phyloP scores from a whole-genome alignment of 2,888 invertebrate genomes.

The Scaptomyza tumidula region DNA sequence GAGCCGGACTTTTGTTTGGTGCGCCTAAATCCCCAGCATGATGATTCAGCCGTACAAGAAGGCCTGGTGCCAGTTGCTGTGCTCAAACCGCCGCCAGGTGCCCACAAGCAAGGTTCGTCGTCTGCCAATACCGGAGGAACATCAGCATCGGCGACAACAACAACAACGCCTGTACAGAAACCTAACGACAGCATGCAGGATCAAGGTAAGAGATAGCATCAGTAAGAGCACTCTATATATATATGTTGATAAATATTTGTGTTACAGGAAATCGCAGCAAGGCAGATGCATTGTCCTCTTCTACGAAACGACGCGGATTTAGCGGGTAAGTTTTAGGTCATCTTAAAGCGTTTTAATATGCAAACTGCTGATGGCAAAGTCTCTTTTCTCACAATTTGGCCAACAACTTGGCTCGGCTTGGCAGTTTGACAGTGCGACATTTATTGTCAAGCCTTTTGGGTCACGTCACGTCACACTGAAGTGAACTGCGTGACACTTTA shows the following conservation, averaged over 20 bases:
- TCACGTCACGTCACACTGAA: slow-evolving; percentile 18
- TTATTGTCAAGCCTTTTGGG: slow-evolving; percentile 12
- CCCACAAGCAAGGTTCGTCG: slow-evolving; percentile 83
- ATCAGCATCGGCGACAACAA: slow-evolving; percentile 8
- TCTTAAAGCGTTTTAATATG: not conserved
- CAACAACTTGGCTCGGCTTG: not conserved
- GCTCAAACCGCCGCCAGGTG: slow-evolving; percentile 89
- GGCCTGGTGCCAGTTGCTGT: slow-evolving; percentile 92
- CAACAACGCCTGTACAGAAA: slow-evolving; percentile 68
- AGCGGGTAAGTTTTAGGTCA: slow-evolving; percentile 90
- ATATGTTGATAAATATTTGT: not conserved
- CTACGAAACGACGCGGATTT: slow-evolving; percentile 93
- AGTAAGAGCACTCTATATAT: not conserved
- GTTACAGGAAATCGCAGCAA: slow-evolving; percentile 84
- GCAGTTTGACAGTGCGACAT: not conserved
- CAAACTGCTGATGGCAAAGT: not conserved
- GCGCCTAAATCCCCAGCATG: slow-evolving; percentile 86
- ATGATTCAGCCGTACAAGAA: slow-evolving; percentile 87
- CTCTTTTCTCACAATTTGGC: not conserved
- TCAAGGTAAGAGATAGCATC: slow-evolving; percentile 73
- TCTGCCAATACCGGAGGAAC: slow-evolving; percentile 27
- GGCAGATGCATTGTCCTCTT: slow-evolving; percentile 87
- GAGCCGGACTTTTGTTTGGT: slow-evolving; percentile 90
- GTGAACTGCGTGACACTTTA: slow-evolving; percentile 22
- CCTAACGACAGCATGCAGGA: slow-evolving; percentile 82